These are phyloP conservation scores for Cinclus cinclus DNA, from an alignment of 2,113 vertebrate genomes.

Conservation along the genomic window DNA sequence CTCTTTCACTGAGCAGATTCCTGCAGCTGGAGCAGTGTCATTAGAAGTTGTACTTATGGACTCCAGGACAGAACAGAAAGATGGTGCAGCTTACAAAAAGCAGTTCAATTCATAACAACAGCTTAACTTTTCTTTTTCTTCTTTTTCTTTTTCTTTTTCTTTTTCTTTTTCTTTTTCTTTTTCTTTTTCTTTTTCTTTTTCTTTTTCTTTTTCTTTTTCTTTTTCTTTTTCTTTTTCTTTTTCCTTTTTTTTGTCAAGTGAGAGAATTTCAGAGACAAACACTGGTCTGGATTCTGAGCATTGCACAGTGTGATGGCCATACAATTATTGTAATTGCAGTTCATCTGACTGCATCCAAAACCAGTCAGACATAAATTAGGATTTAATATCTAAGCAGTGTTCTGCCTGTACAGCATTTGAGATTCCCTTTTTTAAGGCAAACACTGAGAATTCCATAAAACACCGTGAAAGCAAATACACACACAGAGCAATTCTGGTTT, in stretches of 20 bases:
- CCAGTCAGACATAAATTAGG: not conserved
- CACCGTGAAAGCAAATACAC: not conserved
- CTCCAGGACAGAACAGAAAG: not conserved
- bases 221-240: accelerated
- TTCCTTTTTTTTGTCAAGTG: not conserved
- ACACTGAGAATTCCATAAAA: not conserved
- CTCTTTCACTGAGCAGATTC: conserved; percentile 22
- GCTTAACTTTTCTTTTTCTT: accelerated
- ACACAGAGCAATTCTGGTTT: not conserved
- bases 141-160: accelerated
- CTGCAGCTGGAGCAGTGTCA: conserved; percentile 51
- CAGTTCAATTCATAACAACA: not conserved
- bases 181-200: accelerated
- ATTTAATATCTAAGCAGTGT: not conserved
- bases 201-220: accelerated
- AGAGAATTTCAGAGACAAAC: not conserved
- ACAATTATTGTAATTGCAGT: not conserved
- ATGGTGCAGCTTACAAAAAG: not conserved
- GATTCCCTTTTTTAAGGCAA: not conserved
- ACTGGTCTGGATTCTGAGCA: not conserved
- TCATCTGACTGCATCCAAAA: not conserved
- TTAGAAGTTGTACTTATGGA: not conserved
- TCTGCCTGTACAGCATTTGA: not conserved
- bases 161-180: accelerated
- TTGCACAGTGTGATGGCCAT: not conserved